A percentile compares a stretch with the other conserved stretches of the same genome.
Conservation (phyloP, 2,113 vertebrate genomes). For the Antigone vipio region DNA sequence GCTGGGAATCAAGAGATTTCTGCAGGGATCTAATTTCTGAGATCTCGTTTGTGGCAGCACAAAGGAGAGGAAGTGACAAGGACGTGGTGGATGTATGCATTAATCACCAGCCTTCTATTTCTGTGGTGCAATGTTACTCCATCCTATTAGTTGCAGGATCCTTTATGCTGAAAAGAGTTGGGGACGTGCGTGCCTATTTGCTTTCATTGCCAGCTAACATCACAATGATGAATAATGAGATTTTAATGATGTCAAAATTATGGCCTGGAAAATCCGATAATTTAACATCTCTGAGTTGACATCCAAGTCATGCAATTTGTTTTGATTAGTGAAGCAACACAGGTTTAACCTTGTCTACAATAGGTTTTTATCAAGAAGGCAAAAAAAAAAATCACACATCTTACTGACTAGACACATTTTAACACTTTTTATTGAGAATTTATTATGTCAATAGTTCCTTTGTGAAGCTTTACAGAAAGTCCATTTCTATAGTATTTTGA, state of each 20-base stretch:
- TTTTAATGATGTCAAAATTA: background rate
- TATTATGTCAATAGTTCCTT: background rate
- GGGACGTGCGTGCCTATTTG: background rate
- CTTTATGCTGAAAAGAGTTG: background rate
- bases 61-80: background rate
- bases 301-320: background rate
- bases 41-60: background rate
- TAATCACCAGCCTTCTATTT: background rate
- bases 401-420: background rate
- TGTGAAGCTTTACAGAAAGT: background rate
- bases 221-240: background rate
- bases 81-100: background rate
- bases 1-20: background rate
- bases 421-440: slow-evolving; percentile 15
- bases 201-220: background rate
- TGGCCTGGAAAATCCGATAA: background rate
- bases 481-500: background rate
- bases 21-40: background rate
- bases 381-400: background rate
- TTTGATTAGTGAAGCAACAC: background rate
- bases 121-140: background rate
- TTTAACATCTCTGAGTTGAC: background rate
- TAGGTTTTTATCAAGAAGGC: background rate
- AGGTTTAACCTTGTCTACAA: background rate
- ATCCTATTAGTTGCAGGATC: background rate